These are phyloP conservation scores for Dipodomys ordii DNA, from an alignment of 2,113 vertebrate species.

Conservation along the genomic window DNA sequence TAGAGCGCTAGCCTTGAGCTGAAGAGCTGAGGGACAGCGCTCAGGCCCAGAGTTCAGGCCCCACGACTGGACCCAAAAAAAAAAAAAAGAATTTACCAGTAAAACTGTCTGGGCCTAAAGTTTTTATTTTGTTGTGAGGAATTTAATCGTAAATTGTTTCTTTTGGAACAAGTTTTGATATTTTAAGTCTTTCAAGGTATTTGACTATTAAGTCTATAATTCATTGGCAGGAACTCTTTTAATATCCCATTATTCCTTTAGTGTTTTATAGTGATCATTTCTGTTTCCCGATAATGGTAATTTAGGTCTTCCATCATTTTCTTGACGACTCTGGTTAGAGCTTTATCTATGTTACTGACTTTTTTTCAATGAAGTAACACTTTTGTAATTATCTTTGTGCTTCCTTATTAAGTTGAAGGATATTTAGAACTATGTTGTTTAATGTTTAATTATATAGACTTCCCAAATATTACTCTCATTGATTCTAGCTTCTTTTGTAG, in stretches of 20 bases:
- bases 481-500: not conserved
- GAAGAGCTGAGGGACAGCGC: no score
- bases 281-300: not conserved
- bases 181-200: not conserved
- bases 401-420: not conserved
- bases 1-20: no score
- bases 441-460: not conserved
- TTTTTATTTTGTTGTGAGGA: not conserved
- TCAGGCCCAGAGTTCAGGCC: no score
- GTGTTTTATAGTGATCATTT: not conserved
- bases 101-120: not conserved
- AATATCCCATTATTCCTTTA: not conserved
- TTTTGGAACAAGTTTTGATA: not conserved
- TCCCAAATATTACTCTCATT: not conserved
- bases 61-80: no score
- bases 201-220: not conserved
- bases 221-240: not conserved
- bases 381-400: conserved; percentile 1
- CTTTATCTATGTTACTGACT: not conserved
- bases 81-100: not conserved
- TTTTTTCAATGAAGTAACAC: not conserved
- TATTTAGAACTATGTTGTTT: not conserved
- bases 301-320: not conserved
- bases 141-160: not conserved
- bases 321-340: not conserved